phyloP scores from a whole-genome alignment of 1,140 invertebrate genomes.

The Ooceraea biroi region DNA sequence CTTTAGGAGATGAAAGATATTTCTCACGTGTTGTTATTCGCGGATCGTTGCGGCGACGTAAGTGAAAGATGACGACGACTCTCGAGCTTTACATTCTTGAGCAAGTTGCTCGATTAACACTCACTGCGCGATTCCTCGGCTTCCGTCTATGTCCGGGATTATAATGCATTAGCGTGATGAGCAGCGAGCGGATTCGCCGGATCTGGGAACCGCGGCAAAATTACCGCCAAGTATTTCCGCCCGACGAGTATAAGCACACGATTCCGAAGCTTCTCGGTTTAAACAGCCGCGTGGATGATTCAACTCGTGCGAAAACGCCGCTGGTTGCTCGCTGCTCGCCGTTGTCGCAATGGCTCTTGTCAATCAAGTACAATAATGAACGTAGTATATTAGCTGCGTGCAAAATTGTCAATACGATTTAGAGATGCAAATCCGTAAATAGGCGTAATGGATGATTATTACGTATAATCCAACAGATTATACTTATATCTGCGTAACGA shows the following conservation, averaged over 20 bases:
- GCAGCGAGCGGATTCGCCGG: slow-evolving; percentile 44
- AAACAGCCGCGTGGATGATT: slow-evolving; percentile 27
- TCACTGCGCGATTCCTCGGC: slow-evolving; percentile 22
- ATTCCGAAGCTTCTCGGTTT: slow-evolving; percentile 7
- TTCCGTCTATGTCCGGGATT: slow-evolving; percentile 37
- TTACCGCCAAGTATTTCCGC: slow-evolving; percentile 39
- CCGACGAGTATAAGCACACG: slow-evolving; percentile 33
- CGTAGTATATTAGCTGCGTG: slow-evolving; percentile 42
- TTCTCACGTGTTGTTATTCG: slow-evolving; percentile 8
- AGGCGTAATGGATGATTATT: neutral
- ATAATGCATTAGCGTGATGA: slow-evolving; percentile 56
- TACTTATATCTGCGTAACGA: neutral
- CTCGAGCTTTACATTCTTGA: neutral
- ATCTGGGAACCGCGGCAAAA: slow-evolving; percentile 32
- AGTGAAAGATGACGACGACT: slow-evolving; percentile 25
- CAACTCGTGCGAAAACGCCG: slow-evolving; percentile 22
- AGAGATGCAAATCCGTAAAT: slow-evolving; percentile 19
- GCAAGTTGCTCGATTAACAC: slow-evolving; percentile 41
- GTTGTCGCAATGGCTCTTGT: slow-evolving; percentile 32
- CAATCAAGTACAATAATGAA: slow-evolving; percentile 52
- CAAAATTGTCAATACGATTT: slow-evolving; percentile 26
- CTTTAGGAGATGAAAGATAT: slow-evolving; percentile 42
- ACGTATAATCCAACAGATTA: neutral
- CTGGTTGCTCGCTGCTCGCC: slow-evolving; percentile 10
- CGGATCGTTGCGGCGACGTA: slow-evolving; percentile 18